These are phyloP conservation scores for Seladonia tumulorum DNA, from an alignment of 2,888 invertebrate genomes.

Conservation along the genomic window DNA sequence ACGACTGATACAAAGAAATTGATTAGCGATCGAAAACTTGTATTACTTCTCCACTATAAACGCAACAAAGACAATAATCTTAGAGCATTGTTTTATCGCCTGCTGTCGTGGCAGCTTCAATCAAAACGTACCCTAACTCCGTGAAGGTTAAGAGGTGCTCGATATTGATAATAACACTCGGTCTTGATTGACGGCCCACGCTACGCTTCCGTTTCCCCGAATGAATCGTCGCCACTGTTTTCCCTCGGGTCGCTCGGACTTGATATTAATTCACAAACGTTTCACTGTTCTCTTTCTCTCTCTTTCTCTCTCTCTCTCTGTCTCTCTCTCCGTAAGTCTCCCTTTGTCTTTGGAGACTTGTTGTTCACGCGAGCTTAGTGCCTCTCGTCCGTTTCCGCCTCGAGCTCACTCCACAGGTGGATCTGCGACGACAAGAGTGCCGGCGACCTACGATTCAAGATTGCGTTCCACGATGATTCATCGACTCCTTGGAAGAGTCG, in stretches of 20 bases:
- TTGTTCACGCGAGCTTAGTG: not conserved
- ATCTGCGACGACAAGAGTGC: not conserved
- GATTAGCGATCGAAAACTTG: too few species aligned
- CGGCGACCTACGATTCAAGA: not conserved
- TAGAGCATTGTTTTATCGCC: too few species aligned
- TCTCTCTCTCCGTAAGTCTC: not conserved
- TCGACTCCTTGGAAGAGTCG: not conserved
- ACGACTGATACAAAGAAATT: too few species aligned
- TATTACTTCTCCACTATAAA: not conserved
- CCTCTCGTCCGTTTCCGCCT: not conserved
- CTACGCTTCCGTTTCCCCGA: not conserved
- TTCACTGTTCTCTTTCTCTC: not conserved
- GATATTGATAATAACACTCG: not conserved
- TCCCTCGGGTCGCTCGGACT: not conserved
- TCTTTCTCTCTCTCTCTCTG: not conserved
- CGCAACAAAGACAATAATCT: not conserved
- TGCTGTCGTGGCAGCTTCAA: not conserved
- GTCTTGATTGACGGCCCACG: not conserved
- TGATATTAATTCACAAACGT: not conserved
- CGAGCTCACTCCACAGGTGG: slow-evolving; percentile 18
- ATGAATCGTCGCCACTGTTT: not conserved
- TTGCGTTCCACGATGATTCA: slow-evolving; percentile 17
- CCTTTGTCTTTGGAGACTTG: not conserved
- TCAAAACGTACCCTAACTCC: not conserved
- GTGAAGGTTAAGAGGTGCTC: not conserved